These are phyloP conservation scores for Siderastrea siderea DNA, from an alignment of 92 coral and sea anemone genomes.

Conservation along the genomic window DNA sequence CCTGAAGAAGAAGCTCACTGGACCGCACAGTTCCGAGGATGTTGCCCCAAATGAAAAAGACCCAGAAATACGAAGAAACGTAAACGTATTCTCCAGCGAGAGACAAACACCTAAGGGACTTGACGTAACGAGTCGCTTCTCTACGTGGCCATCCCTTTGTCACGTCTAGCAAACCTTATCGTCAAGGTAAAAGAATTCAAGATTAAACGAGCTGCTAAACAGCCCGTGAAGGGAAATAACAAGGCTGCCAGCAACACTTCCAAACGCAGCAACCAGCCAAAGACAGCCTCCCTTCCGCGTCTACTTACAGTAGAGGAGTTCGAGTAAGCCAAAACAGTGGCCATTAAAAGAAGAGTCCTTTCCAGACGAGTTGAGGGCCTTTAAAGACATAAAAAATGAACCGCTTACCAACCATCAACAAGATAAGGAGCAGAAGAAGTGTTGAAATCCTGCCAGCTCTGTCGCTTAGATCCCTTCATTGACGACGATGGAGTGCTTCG, in stretches of 20 bases:
- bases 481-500: slow-evolving; percentile 10
- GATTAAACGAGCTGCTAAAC: not conserved
- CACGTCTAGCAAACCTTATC: not conserved
- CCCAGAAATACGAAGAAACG: not conserved
- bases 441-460: not conserved
- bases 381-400: too few species aligned
- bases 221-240: too few species aligned
- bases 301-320: not conserved
- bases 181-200: not conserved
- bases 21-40: too few species aligned
- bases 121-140: not conserved
- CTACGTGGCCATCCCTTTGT: not conserved
- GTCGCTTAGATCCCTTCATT: slow-evolving; percentile 6
- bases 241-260: too few species aligned
- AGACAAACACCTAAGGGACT: not conserved
- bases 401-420: too few species aligned
- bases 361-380: not conserved
- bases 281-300: not conserved
- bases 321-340: not conserved
- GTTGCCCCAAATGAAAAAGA: not conserved
- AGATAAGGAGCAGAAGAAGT: too few species aligned
- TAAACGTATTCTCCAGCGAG: not conserved
- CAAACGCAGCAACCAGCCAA: not conserved
- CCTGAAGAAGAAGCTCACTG: not conserved
- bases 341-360: not conserved